Base-by-base conservation (phyloP, 2,888 invertebrate species). In the Drosophila koepferae region DNA sequence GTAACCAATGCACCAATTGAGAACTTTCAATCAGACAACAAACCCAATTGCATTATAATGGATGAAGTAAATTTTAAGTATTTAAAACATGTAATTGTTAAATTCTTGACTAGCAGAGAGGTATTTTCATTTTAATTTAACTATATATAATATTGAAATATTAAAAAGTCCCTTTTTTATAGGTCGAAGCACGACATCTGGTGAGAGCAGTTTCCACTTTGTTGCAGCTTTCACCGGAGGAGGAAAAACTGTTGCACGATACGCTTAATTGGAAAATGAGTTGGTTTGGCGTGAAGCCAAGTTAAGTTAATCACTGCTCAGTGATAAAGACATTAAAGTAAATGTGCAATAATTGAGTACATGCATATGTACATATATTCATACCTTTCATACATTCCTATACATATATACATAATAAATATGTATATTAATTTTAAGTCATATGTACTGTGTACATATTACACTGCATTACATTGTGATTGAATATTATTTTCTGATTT, bases 31-130 rank as follows among this genome's bases (percentile, higher is more conserved):
- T 74, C 77, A 9, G 79, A 74, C 20, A 85, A 82, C 62, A 86
- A 86, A 51, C 74, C 82, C 16, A 85, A 85, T 43, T 85, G 91
- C 75, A 89, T 93, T 68, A 86, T 93, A 23, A 93, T 93, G 83
- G 95, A 96, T 71, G 96, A 97, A 88, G 95, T 97, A 55, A 97
- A 96, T 93, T 96, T 97, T 91, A 95, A 95, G 92, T 98, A 98
- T 92, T 94, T 98, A 67, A 98, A 98, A 91, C 98, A 98, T 94
- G 98, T 98, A 76, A 95, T 98, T 74, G 96, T 98, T 4, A 97
- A 98, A 91, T 98, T 98, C 93, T 94, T 98, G 88, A 98, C 98
- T 0, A 96, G 97, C 91, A 94, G 97, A 74, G 98, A 98, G 93
- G 94, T 93, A 64, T 68, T 36, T 9, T 0, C 6, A 59, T 18